Evolutionary conservation across 2,888 invertebrate genomes (phyloP), one percentile per base, ranked within the genome.

Genomic region (Diachrysia chrysitis): DNA sequence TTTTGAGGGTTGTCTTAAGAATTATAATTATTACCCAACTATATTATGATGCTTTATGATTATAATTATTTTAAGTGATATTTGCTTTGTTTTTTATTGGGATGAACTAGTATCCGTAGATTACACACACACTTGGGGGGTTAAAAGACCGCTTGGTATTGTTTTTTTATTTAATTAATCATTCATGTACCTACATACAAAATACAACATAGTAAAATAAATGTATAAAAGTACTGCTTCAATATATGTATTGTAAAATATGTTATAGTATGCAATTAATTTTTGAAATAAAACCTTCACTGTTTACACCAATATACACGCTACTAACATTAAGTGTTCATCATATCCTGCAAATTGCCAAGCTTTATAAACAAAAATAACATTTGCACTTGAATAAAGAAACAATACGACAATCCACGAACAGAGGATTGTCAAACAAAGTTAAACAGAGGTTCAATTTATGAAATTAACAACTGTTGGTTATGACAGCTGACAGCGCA

Each of bases 401-500:
- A 57, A 57, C 54, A 16, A 51, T 12, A 12, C 32, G n/a, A 64
- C 61, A 68, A 53, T 19, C 29, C 37, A 35, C 42, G 56, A 59
- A 64, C 7, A 70, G 58, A 35, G 32, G 54, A 59, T 57, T 72
- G 61, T 51, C 65, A 70, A 78, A 76, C 58, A 72, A 64, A 66
- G 51, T 58, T 82, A 68, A 65, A 74, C 66, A 77, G 65, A 58
- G 56, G 19, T 19, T 58, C 23, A 51, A 56, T 69, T 73, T 63
- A 54, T 53, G 48, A 63, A 75, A 69, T 69, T 66, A 62, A 62
- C 55, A 69, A 63, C 65, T 25, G 32, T 59, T 63, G 57, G 55
- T 87, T 84, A 83, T 83, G 66, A 66, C 71, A 71, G 66, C 66
- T 73, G 66, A 65, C 76, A 71, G 53, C 46, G 53, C 62, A 66